Evolutionary conservation across 2,888 invertebrate genomes (phyloP).

Genomic region (Apocheima hispidaria): DNA sequence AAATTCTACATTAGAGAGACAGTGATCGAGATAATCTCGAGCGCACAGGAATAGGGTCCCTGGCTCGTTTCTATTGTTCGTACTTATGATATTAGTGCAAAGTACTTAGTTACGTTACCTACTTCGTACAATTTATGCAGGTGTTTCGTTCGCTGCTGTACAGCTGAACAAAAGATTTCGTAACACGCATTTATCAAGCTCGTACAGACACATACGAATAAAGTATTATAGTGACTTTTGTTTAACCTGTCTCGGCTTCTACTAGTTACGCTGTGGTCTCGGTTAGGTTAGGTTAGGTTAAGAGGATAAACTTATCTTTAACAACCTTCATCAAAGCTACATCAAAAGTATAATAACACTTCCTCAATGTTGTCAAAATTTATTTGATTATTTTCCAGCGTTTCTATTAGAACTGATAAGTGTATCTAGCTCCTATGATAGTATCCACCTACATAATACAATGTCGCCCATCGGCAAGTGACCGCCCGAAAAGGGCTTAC

Average conservation of each 20-base stretch:
- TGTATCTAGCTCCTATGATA: background rate
- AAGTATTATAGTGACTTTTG: background rate
- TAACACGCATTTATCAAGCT: conserved; percentile 3
- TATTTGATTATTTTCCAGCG: conserved; percentile 30
- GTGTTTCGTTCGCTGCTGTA: background rate
- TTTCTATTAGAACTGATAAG: conserved; percentile 15
- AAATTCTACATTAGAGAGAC: too few relatives aligned
- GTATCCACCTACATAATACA: background rate
- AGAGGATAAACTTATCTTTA: conserved; percentile 39
- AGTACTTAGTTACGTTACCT: background rate
- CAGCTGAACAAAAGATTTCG: conserved; percentile 12
- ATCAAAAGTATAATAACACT: conserved; percentile 33
- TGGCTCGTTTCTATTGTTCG: too few relatives aligned
- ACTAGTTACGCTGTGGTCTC: conserved; percentile 2
- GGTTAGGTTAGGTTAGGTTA: conserved; percentile 37
- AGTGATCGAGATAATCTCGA: too few relatives aligned
- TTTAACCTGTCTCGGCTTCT: background rate
- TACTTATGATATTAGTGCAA: background rate
- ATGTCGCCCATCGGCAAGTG: too few relatives aligned
- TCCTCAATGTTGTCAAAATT: conserved; percentile 32
- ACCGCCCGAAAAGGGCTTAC: too few relatives aligned
- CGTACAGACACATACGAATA: background rate
- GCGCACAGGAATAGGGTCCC: too few relatives aligned
- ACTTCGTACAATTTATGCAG: conserved; percentile 1
- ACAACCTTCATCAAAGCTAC: conserved; percentile 37